A percentile compares a stretch with the other conserved stretches of the same genome.
Evolutionary conservation across 1,140 invertebrate species (phyloP).

Genomic region (Teleogryllus occipitalis): DNA sequence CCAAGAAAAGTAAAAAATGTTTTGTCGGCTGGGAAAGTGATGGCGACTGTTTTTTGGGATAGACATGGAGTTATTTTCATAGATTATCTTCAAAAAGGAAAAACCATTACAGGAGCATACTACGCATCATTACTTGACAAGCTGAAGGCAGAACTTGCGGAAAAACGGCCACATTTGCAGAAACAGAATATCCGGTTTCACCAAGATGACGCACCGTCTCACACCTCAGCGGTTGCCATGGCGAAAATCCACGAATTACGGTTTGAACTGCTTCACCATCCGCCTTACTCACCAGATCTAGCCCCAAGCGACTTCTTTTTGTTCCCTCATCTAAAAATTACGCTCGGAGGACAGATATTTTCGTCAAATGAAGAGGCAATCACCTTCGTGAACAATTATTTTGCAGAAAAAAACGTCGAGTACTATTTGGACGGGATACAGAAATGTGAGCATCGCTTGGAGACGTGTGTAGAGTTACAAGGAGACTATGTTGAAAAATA

Average conservation of each 20-base stretch:
- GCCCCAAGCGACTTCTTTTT: conserved; percentile 36
- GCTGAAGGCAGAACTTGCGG: conserved; percentile 24
- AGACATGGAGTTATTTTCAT: conserved; percentile 33
- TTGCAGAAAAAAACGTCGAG: conserved; percentile 24
- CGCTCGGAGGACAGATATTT: conserved; percentile 8
- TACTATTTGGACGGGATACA: conserved; percentile 18
- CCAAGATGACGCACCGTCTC: conserved; percentile 34
- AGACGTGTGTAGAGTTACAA: conserved; percentile 22
- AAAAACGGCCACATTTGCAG: conserved; percentile 31
- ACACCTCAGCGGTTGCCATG: conserved; percentile 30
- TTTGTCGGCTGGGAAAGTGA: conserved; percentile 31
- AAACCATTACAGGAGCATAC: conserved; percentile 33
- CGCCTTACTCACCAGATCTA: conserved; percentile 39
- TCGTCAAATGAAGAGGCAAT: conserved; percentile 24
- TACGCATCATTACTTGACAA: conserved; percentile 26
- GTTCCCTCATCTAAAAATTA: conserved; percentile 26
- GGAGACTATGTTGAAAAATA: conserved; percentile 25
- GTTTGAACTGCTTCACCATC: conserved; percentile 39
- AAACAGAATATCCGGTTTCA: conserved; percentile 36
- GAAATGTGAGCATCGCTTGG: conserved; percentile 20
- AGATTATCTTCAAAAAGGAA: conserved; percentile 41
- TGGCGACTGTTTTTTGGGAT: conserved; percentile 34
- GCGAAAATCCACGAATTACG: conserved; percentile 33
- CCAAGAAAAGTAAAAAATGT: conserved; percentile 28
- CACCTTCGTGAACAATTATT: conserved; percentile 25